Conservation (phyloP, 2,888 invertebrate genomes). For the Papilio protenor region DNA sequence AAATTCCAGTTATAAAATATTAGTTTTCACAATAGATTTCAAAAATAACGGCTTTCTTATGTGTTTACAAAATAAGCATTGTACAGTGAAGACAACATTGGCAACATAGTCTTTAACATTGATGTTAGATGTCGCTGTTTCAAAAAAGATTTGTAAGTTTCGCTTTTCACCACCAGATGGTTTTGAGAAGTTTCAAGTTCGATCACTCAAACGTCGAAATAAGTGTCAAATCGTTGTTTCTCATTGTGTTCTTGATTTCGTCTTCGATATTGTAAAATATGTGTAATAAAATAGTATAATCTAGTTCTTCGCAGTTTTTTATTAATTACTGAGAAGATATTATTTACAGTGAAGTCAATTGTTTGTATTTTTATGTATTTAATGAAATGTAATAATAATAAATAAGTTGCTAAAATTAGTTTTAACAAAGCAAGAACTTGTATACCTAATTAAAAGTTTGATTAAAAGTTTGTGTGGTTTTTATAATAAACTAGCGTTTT, state of each 20-base stretch:
- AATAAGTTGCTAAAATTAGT: neutral
- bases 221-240: neutral
- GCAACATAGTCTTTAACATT: neutral
- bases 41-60: neutral
- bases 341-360: neutral
- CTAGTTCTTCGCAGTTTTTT: neutral
- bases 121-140: conserved; percentile 21
- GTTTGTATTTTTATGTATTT: neutral
- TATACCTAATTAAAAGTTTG: neutral
- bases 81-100: neutral
- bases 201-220: neutral
- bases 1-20: too few relatives aligned
- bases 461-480: neutral
- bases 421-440: neutral
- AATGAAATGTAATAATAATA: neutral
- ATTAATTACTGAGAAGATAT: neutral
- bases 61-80: neutral
- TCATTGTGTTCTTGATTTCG: neutral
- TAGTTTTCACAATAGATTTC: neutral
- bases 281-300: neutral
- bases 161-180: conserved; percentile 26
- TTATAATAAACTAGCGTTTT: neutral
- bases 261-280: neutral
- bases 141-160: neutral
- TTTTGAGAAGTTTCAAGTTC: neutral